Conservation (phyloP, 2,888 invertebrate species). For the Neuroscelio doddi region DNA sequence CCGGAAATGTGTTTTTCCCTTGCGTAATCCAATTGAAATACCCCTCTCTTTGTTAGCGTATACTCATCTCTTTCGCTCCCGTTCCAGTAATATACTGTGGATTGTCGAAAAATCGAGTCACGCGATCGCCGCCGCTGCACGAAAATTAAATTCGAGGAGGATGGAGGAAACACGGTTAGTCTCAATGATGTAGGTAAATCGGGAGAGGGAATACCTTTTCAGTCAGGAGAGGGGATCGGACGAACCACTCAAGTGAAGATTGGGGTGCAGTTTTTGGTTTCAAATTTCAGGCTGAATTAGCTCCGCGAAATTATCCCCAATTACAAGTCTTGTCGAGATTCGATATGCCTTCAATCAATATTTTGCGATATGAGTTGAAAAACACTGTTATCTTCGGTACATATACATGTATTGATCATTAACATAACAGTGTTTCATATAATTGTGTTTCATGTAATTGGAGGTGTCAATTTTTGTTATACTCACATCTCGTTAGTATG, state of each 20-base stretch:
- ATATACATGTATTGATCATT: no score
- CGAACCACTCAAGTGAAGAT: slow-evolving; percentile 18
- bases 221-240: slow-evolving; percentile 21
- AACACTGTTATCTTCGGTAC: no score
- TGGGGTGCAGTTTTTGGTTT: slow-evolving; percentile 59
- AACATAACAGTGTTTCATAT: no score
- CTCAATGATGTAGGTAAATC: slow-evolving; percentile 64
- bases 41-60: slow-evolving; percentile 11
- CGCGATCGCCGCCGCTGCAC: slow-evolving; percentile 61
- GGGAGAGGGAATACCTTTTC: slow-evolving; percentile 16
- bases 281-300: slow-evolving; percentile 63
- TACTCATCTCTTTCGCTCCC: slow-evolving; percentile 28
- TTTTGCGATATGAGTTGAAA: no score
- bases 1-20: slow-evolving; percentile 51
- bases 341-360: background rate
- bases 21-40: slow-evolving; percentile 64
- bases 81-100: no score
- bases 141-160: slow-evolving; percentile 68
- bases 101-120: slow-evolving; percentile 70
- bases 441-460: no score
- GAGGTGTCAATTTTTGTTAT: no score
- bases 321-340: slow-evolving; percentile 48
- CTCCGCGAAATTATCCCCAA: slow-evolving; percentile 64
- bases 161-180: slow-evolving; percentile 63
- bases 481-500: no score